Percentiles rank a stretch among this genome's conserved stretches.
phyloP scores from a whole-genome alignment of 2,113 vertebrate genomes.

The Melanocharis versteri region DNA sequence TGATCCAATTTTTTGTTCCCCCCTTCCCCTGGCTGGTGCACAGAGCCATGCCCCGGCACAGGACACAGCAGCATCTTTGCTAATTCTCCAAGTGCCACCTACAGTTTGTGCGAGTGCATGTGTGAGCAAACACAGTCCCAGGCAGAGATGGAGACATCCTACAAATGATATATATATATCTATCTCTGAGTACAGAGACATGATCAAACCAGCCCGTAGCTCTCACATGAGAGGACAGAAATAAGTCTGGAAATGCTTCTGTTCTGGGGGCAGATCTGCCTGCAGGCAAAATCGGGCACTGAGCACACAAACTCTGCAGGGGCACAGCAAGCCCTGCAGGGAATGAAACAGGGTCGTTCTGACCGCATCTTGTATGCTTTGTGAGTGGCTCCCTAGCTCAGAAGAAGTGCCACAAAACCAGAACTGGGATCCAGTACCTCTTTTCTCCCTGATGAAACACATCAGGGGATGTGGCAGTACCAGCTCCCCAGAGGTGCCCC shows the following conservation, averaged over 20 bases:
- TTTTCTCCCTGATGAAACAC: background rate
- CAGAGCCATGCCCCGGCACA: background rate
- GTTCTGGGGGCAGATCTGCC: background rate
- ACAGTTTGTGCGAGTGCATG: background rate
- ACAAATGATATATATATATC: background rate
- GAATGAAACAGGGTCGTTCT: fast-evolving
- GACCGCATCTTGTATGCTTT: background rate
- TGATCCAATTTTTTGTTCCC: background rate
- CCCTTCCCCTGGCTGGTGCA: background rate
- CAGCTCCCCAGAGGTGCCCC: background rate
- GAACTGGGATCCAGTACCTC: background rate
- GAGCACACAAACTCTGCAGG: background rate
- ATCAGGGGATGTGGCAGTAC: background rate
- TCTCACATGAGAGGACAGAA: background rate
- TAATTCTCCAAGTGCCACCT: constrained; percentile 56
- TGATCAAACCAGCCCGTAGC: background rate
- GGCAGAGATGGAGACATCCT: background rate
- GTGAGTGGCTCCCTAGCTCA: background rate
- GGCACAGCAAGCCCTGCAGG: background rate
- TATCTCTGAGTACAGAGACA: background rate
- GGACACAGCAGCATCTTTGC: background rate
- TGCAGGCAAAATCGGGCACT: background rate
- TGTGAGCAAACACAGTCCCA: background rate
- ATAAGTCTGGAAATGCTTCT: background rate
- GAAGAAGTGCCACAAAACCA: background rate